Evolutionary conservation across 2,797 vertebrate species (phyloP), one percentile per base, ranked within the genome.

Genomic region (Crypturellus tataupa): DNA sequence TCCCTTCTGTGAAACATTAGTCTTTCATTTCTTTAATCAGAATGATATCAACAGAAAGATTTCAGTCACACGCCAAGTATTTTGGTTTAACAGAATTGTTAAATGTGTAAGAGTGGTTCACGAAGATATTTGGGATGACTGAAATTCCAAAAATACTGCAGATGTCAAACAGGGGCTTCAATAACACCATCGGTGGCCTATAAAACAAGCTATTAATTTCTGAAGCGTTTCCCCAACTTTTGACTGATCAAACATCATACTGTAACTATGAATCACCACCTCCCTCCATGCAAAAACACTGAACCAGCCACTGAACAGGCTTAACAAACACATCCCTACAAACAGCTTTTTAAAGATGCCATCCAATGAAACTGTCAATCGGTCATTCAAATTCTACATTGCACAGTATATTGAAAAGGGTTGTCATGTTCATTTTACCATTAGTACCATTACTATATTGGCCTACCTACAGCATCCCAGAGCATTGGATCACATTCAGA

Each of bases 81-180:
- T 53, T 62, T 39, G 13, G 18, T 42, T 72, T 6, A 89, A 49
- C 4, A 55, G 3, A 2, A 31, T 62, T 51, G 6, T 55, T 65
- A 18, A 73, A 84, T 23, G 24, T 73, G 46, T 15, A 70, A 13
- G 58, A 78, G 6, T 5, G 11, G 29, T 1, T 81, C 40, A 31
- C 5, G 4, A 7, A 9, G 13, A 18, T 7, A 73, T 9, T 6
- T 39, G 3, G 17, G 13, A 20, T 1, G 13, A 89, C 1, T 6
- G 10, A 80, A 21, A 85, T 35, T 88, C 56, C 85, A 82, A 15
- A 80, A 80, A 60, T 23, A 44, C 11, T 49, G 20, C 11, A 82
- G 20, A 4, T 16, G 10, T 12, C 33, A 60, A 39, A 9, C 12
- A 76, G 24, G 12, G 12, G 37, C 39, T 81, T 67, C 35, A 47